Base-by-base conservation (phyloP, 2,113 vertebrate genomes). In the Rhinoderma darwinii region DNA sequence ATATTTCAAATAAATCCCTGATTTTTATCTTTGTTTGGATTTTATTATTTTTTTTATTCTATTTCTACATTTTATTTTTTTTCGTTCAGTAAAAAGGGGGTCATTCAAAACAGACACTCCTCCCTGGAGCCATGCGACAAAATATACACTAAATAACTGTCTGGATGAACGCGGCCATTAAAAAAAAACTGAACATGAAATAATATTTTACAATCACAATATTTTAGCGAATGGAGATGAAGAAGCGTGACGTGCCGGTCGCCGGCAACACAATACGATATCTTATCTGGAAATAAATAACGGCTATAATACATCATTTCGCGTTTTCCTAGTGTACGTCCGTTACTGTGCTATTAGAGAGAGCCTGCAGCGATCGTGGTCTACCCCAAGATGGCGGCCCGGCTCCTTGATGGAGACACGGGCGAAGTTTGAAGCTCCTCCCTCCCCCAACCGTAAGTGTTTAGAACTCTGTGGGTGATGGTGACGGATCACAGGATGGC, bases 381-480 rank as follows among this genome's bases (percentile, higher is more conserved):
- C 56, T 43, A 44, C 56, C 17, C 56, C 79, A 82, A 82, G 79
- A 82, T 43, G 79, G 79, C 37, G 22, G 54, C 54, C 54, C 37
- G 22, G 43, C 74, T 76, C 22, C 14, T 54, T 51, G 15, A 35
- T 8, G 51, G 35, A 59, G 78, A 80, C 74, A 51, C 12, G 56
- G 51, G 54, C 50, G 5, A 17, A 41, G 18, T 39, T 22, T 22
- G 35, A 54, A 18, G 47, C 43, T 10, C 72, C 37, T 39, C 47
- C 27, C 74, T 47, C 75, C n/a, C 44, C 75, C 27, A 54, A 41
- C 44, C 44, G 44, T 32, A 63, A 30, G 79, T 82, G 79, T 82
- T 82, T 82, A 82, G 22, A 82, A 82, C 79, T 82, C 79, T 82
- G 79, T 82, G 79, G 79, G 56, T 82, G 56, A 82, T 82, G 37